These are phyloP conservation scores for Gambelia wislizenii DNA, from an alignment of 2,797 vertebrate genomes.

Conservation along the genomic window DNA sequence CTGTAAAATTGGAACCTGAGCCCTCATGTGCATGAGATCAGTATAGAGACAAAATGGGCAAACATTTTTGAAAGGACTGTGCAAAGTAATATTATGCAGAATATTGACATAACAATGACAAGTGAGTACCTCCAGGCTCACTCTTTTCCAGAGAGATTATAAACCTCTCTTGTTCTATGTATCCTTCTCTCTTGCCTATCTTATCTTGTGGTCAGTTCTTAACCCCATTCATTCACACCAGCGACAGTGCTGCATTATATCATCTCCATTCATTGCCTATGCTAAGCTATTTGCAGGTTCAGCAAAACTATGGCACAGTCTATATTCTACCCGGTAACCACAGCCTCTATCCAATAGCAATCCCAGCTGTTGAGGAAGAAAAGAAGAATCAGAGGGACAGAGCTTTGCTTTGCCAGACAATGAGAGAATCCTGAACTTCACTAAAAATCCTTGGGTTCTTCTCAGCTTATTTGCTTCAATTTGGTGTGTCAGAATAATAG, in stretches of 20 bases:
- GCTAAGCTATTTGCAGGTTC: conserved; percentile 48
- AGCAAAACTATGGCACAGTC: conserved; percentile 45
- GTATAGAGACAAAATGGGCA: neutral
- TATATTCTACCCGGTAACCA: conserved; percentile 41
- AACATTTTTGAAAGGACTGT: neutral
- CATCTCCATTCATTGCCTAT: conserved; percentile 33
- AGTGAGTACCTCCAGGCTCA: neutral
- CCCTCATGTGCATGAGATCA: neutral
- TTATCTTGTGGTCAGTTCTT: conserved; percentile 49
- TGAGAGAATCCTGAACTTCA: conserved; percentile 22
- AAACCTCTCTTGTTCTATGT: conserved; percentile 17
- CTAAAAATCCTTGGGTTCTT: conserved; percentile 40
- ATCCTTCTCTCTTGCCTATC: conserved; percentile 20
- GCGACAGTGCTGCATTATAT: conserved; percentile 48
- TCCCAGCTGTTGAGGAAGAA: conserved; percentile 32
- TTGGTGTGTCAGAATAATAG: neutral
- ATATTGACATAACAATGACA: neutral
- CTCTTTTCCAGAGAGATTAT: conserved; percentile 41
- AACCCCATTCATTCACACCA: conserved; percentile 61
- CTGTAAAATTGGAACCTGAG: neutral
- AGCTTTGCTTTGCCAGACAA: conserved; percentile 34
- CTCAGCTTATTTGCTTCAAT: conserved; percentile 40
- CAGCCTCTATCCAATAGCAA: conserved; percentile 18
- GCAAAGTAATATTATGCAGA: neutral
- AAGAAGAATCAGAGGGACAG: conserved; percentile 38